Percentiles rank a stretch among this genome's conserved stretches.
phyloP scores from a whole-genome alignment of 2,888 invertebrate genomes.

The Brachyptera putata region DNA sequence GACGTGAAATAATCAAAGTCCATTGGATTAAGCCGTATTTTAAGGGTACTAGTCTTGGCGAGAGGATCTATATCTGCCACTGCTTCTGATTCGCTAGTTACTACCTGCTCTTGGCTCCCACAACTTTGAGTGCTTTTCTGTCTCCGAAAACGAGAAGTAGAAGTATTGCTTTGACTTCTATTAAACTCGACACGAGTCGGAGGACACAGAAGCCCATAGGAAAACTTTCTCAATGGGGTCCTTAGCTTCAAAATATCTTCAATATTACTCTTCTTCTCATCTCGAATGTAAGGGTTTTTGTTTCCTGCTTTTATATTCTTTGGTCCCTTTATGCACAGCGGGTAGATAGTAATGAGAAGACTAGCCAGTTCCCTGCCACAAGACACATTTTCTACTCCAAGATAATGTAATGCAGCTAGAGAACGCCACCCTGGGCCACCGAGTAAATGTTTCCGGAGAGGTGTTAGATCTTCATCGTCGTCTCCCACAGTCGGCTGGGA shows the following conservation, averaged over 20 bases:
- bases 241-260: conserved; percentile 24
- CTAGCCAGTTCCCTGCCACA: conserved; percentile 59
- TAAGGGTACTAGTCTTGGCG: conserved; percentile 50
- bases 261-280: conserved; percentile 13
- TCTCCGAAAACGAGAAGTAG: conserved; percentile 22
- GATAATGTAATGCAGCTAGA: conserved; percentile 52
- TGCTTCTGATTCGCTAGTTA: conserved; percentile 49
- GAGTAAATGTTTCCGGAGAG: conserved; percentile 53
- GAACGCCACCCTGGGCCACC: conserved; percentile 60
- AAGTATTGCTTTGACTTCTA: conserved; percentile 28
- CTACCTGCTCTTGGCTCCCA: conserved; percentile 34
- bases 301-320: neutral
- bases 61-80: conserved; percentile 51
- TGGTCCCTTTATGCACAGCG: conserved; percentile 37
- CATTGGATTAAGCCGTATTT: conserved; percentile 54
- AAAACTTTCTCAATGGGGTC: conserved; percentile 16
- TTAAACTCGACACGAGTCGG: conserved; percentile 19
- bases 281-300: conserved; percentile 27
- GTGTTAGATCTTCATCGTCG: conserved; percentile 44
- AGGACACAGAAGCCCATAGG: neutral
- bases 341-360: conserved; percentile 55
- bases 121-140: conserved; percentile 16
- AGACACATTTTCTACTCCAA: conserved; percentile 58
- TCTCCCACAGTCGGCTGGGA: conserved; percentile 37
- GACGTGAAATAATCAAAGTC: conserved; percentile 60